Conservation (phyloP, 23 tunicate species). For the Styela clava region DNA sequence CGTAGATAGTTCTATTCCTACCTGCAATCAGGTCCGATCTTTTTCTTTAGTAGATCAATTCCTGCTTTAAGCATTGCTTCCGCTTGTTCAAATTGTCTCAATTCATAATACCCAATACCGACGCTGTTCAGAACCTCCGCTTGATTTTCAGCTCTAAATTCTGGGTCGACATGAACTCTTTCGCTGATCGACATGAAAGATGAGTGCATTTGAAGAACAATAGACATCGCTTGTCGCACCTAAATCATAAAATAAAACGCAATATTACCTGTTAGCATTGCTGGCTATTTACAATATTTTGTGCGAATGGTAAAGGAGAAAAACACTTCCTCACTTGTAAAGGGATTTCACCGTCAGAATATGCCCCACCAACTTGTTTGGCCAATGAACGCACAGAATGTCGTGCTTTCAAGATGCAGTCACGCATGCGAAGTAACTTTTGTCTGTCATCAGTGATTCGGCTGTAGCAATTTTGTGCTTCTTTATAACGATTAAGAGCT, state of each 20-base stretch:
- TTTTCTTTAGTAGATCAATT: slow-evolving; percentile 44
- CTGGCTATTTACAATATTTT: no score
- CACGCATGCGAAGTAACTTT: slow-evolving; percentile 57
- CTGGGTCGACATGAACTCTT: slow-evolving; percentile 41
- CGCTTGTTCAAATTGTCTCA: slow-evolving; percentile 55
- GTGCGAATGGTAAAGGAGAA: no score
- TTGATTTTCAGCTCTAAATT: slow-evolving; percentile 51
- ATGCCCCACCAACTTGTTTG: slow-evolving; percentile 44
- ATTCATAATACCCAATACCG: slow-evolving; percentile 63
- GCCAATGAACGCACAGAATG: slow-evolving; percentile 41
- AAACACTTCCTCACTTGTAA: slow-evolving; percentile 49
- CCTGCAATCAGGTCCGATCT: slow-evolving; percentile 53
- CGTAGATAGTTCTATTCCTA: background rate
- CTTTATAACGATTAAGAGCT: slow-evolving; percentile 46
- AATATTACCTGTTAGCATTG: no score
- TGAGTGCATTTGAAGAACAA: slow-evolving; percentile 52
- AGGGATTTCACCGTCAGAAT: slow-evolving; percentile 47
- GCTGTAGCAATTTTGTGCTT: slow-evolving; percentile 51
- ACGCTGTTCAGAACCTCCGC: slow-evolving; percentile 57
- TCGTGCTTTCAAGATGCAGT: slow-evolving; percentile 57
- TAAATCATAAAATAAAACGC: no score
- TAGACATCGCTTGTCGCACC: slow-evolving; percentile 51
- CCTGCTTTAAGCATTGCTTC: slow-evolving; percentile 36
- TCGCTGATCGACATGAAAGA: slow-evolving; percentile 50
- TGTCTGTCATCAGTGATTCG: slow-evolving; percentile 46